Evolutionary conservation across 2,113 vertebrate species (phyloP), one percentile per base, ranked within the genome.

Genomic region (Apodemus sylvaticus): DNA sequence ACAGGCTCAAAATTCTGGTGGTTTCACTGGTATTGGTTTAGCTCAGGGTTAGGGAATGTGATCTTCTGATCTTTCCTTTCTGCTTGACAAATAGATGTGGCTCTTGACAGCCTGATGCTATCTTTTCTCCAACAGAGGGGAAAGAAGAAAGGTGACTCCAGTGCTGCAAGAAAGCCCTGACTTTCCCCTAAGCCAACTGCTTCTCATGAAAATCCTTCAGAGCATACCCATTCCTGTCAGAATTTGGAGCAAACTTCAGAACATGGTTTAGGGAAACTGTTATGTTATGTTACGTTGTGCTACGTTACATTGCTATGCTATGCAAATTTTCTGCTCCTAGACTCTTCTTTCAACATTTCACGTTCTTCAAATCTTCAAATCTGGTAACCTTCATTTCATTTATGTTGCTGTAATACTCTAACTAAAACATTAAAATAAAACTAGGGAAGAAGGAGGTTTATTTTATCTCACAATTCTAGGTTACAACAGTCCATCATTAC

Each of bases 231-330:
- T 62, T 62, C 45, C 3, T 76, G 16, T 68, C 36, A 24, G 53
- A 14, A 82, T 45, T 92, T 88, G 76, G 34, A 51, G n/a, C 89
- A 92, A 94, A 68, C 16, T 86, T 26, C 45, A 42, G 26, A 87
- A 71, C 1, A 4, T 58, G 39, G 39, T 55, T 96, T 68, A 73
- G 39, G 83, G 88, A 48, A 66, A 0, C 0, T 9, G 66, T 45
- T 73, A 60, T 60, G 20, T 22, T 22, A 60, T 60, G 58, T 60
- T 22, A 22, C 22, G 20, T 26, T 62, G 24, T 62, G 22, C 22
- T 62, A 62, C 24, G 60, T 62, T 62, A 9, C 5, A 9, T 62
- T 62, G 22, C 31, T 66, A 66, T 66, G 64, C 16, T 31, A 66
- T 13, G 3, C 29, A 31, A 66, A 5, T 16, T 2, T 4, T 78